Evolutionary conservation across 2,888 invertebrate genomes (phyloP).

Genomic region (Pachycephus smyrnensis): DNA sequence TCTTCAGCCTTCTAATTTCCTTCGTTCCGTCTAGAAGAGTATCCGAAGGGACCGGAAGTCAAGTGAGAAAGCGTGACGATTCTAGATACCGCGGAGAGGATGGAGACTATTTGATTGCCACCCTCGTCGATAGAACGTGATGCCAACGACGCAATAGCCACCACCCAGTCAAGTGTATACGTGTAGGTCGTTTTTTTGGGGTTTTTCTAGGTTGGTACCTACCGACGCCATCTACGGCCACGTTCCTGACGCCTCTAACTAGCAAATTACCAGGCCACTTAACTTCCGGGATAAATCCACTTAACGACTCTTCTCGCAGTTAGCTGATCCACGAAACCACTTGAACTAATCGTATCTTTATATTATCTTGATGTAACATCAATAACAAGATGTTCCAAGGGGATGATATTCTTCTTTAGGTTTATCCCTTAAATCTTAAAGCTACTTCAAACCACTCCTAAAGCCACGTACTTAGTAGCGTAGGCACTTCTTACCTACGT

Average conservation of each 20-base stretch:
- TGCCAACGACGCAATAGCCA: background rate
- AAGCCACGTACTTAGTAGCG: background rate
- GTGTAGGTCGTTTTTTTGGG: background rate
- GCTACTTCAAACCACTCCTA: background rate
- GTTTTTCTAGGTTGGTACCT: background rate
- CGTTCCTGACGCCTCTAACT: background rate
- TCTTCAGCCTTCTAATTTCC: background rate
- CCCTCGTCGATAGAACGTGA: background rate
- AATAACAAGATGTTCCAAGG: background rate
- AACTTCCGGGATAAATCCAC: background rate
- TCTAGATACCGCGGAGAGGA: background rate
- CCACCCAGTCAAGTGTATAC: background rate
- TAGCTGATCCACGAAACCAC: background rate
- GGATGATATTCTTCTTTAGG: background rate
- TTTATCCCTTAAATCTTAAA: background rate
- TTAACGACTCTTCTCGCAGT: background rate
- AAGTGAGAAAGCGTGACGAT: background rate
- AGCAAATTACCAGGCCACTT: background rate
- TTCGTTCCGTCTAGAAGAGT: background rate
- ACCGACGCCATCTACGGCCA: background rate
- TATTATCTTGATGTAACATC: background rate
- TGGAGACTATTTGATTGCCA: background rate
- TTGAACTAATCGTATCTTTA: background rate
- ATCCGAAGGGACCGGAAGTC: background rate
- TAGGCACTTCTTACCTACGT: background rate